These are phyloP conservation scores for Ectobius pallidus DNA, from an alignment of 2,888 invertebrate genomes.

Conservation along the genomic window DNA sequence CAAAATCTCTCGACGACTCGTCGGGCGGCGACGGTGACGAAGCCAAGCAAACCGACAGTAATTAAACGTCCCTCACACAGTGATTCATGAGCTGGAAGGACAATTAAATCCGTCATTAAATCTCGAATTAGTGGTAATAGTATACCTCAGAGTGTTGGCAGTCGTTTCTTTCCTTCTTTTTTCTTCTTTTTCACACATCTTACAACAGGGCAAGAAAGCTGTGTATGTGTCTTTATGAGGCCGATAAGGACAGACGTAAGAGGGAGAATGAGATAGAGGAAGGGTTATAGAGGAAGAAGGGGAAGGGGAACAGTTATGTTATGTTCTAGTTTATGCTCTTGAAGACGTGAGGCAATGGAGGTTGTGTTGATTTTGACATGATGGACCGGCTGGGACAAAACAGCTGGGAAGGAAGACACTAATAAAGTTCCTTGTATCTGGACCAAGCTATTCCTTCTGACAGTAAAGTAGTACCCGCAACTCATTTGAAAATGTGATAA, in stretches of 20 bases:
- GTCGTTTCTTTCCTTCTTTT: background rate
- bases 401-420: background rate
- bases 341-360: background rate
- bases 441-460: background rate
- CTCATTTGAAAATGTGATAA: background rate
- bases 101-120: slow-evolving; percentile 43
- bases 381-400: background rate
- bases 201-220: background rate
- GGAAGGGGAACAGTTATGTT: too few relatives aligned
- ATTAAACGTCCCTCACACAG: slow-evolving; percentile 39
- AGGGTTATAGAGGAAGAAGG: too few relatives aligned
- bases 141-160: slow-evolving; percentile 2
- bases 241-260: too few relatives aligned
- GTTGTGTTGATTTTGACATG: background rate
- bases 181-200: background rate
- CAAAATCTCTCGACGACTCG: slow-evolving; percentile 21
- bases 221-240: too few relatives aligned
- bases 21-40: background rate
- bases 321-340: background rate
- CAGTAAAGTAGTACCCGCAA: background rate
- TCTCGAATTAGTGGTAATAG: slow-evolving; percentile 41
- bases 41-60: slow-evolving; percentile 34
- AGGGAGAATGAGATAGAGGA: too few relatives aligned
- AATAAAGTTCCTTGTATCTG: background rate
- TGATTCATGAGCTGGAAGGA: slow-evolving; percentile 39